Evolutionary conservation across 2,797 vertebrate species (phyloP).

Genomic region (Xerus rutilus): DNA sequence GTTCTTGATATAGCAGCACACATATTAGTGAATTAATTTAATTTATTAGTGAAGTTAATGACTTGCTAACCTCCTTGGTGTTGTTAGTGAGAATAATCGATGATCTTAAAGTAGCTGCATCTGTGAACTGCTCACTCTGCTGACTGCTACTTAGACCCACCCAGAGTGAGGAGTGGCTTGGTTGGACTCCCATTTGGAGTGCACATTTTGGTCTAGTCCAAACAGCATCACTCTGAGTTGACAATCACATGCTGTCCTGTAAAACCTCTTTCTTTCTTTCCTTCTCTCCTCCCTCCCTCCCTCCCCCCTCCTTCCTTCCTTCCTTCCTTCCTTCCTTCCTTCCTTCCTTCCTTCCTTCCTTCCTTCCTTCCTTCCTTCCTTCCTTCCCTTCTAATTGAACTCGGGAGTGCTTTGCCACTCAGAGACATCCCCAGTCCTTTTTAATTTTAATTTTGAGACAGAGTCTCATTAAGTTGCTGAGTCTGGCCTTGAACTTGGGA

Average conservation of each 20-base stretch:
- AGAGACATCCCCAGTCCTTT: no score
- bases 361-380: no score
- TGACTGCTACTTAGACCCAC: neutral
- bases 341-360: no score
- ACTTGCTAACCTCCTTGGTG: conserved; percentile 41
- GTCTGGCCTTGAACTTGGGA: no score
- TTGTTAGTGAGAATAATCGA: conserved; percentile 48
- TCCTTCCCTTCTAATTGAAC: no score
- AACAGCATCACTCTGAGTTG: neutral
- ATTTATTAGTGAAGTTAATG: conserved; percentile 65
- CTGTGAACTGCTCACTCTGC: neutral
- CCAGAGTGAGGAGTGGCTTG: neutral
- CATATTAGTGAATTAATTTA: conserved; percentile 47
- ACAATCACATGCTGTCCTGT: neutral
- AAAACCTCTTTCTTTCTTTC: neutral
- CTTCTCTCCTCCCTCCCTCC: no score
- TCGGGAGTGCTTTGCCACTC: no score
- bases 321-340: no score
- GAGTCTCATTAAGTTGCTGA: no score
- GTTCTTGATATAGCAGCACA: conserved; percentile 43
- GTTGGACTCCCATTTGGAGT: neutral
- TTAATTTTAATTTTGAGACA: no score
- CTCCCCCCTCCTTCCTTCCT: no score
- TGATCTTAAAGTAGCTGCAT: neutral
- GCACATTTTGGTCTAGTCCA: neutral